Percentiles rank a stretch among this genome's conserved stretches.
Evolutionary conservation across 2,113 vertebrate species (phyloP).

Genomic region (Monopterus albus): DNA sequence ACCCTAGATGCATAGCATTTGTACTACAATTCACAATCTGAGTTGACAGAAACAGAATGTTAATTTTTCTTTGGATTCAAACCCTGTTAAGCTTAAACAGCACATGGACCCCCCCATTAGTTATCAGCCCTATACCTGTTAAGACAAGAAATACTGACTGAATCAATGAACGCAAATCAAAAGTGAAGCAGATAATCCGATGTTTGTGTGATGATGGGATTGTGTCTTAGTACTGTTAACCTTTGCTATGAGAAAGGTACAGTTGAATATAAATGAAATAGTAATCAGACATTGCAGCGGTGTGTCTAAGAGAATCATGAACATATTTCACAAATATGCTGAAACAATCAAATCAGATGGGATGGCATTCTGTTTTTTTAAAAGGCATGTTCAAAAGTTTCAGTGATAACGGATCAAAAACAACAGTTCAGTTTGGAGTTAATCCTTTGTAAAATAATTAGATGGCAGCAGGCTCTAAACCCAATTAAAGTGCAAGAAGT

Average conservation of each 20-base stretch:
- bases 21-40: constrained; percentile 19
- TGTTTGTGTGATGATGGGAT: not conserved
- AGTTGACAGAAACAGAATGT: constrained; percentile 8
- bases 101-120: constrained; percentile 14
- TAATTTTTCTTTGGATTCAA: constrained; percentile 46
- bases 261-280: constrained; percentile 34
- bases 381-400: constrained; percentile 13
- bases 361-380: constrained; percentile 2
- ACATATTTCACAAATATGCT: constrained; percentile 36
- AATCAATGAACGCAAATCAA: constrained; percentile 34
- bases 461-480: constrained; percentile 70
- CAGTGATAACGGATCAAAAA: constrained; percentile 29
- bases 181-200: constrained; percentile 18
- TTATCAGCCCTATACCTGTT: constrained; percentile 34
- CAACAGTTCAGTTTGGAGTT: constrained; percentile 39
- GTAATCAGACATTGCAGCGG: constrained; percentile 36
- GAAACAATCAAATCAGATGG: constrained; percentile 6
- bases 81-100: constrained; percentile 19
- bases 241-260: constrained; percentile 11
- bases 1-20: constrained; percentile 20
- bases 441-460: constrained; percentile 45
- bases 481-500: constrained; percentile 78
- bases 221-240: constrained; percentile 7
- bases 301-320: constrained; percentile 23
- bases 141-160: constrained; percentile 50